Base-by-base conservation (phyloP, 1,140 invertebrate species). In the Drosophila subpulchrella region DNA sequence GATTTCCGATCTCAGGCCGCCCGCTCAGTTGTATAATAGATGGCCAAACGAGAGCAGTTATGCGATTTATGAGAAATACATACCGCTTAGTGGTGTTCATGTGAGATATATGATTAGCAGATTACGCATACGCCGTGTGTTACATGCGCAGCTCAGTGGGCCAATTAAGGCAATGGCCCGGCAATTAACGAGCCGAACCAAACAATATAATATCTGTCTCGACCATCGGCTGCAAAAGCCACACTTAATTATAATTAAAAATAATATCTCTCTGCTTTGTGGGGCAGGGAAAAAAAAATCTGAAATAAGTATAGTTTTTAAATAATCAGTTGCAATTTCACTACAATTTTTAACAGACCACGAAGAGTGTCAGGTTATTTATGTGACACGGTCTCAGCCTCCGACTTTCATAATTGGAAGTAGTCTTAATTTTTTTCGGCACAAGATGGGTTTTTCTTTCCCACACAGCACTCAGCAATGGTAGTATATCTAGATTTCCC, bases 321-420 rank as follows among this genome's bases (percentile, higher is more conserved):
- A 86, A 86, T 81, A 86, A 79, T 88, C 79, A 77, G 83, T 70
- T 68, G 84, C 83, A 89, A 89, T 88, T 88, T 88, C 83, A 83
- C 83, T 85, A 74, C 74, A 85, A 74, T 80, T 83, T 83, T 80
- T 74, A 77, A 79, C 80, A 68, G 67, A 62, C 71, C 75, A 66
- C 61, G 66, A 63, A 82, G 75, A 88, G 80, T 80, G 82, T 73
- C 82, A 73, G 82, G 63, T 81, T 85, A 81, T 85, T 60, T 54
- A 71, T 59, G 56, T 61, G 57, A 44, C 62, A 36, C 30, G 32
- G 20, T 32, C n/a, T 4, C 61, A 47, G 61, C 41, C 61, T 39
- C 48, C 6, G 27, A 30, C 30, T 65, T 41, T 72, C 57, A 75
- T 75, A 83, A 83, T 83, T 84, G 75, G 48, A 61, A 73, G 59